Evolutionary conservation across 2,113 vertebrate species (phyloP).

Genomic region (Planiliza haematocheilus): DNA sequence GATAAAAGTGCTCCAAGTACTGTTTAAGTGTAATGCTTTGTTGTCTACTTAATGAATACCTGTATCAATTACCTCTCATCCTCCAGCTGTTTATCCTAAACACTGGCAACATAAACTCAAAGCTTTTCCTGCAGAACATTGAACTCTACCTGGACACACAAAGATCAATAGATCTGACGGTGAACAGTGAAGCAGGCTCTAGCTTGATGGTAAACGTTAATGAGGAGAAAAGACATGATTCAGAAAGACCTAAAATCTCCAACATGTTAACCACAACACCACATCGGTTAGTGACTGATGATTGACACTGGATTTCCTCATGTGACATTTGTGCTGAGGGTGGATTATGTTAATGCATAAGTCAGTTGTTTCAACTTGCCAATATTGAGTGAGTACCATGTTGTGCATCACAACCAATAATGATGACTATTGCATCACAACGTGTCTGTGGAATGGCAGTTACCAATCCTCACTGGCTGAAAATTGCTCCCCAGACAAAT

Average conservation of each 20-base stretch:
- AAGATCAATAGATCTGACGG: conserved; percentile 17
- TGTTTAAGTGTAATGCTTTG: not conserved
- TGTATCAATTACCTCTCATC: conserved; percentile 20
- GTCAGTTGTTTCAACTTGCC: not conserved
- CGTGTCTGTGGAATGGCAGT: too few species aligned
- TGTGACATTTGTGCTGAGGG: not conserved
- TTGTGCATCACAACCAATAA: not conserved
- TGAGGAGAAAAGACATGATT: too few species aligned
- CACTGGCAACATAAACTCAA: conserved; percentile 2
- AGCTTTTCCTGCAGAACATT: not conserved
- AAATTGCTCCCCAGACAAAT: not conserved
- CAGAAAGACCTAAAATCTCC: not conserved
- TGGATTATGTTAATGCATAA: not conserved
- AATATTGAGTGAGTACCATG: not conserved
- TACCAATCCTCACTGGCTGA: not conserved
- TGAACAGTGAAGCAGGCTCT: conserved; percentile 10
- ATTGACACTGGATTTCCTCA: not conserved
- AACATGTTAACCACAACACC: not conserved
- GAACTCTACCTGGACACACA: not conserved
- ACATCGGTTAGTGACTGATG: not conserved
- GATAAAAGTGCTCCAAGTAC: not conserved
- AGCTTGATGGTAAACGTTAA: not conserved
- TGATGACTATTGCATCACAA: too few species aligned
- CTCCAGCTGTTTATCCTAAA: conserved; percentile 29
- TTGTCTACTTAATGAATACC: not conserved